Evolutionary conservation across 2,888 invertebrate species (phyloP), one percentile per base, ranked within the genome.

Genomic region (Tachina lurida): DNA sequence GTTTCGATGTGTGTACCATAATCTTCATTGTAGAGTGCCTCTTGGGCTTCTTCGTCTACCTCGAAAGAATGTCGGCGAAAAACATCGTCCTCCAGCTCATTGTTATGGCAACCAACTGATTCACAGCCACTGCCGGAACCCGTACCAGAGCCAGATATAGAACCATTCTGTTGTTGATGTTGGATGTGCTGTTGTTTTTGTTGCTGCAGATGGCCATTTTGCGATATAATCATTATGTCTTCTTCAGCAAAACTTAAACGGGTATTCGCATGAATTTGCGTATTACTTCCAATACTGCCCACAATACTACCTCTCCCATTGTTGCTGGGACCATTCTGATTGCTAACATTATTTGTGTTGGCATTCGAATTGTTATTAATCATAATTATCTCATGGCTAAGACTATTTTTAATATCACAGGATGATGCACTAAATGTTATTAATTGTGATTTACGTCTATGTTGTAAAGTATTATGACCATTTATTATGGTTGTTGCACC

Each of bases 361-460:
- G 75, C 76, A 17, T 22, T 84, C 41, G 62, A 80, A 45, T 82
- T 84, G 82, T 88, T 90, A 87, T 89, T 89, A 82, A 89, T 87
- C 87, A 89, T 87, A 77, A 92, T 90, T 84, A 91, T 90, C 87
- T 93, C 93, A 87, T 92, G 92, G 82, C 91, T 93, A 85, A 92
- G 90, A 89, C 92, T 92, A 89, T 91, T 92, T 88, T 92, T 92
- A 87, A 92, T 92, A 90, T 92, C 92, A 90, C 92, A 91, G 88
- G 92, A 91, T 80, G 91, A 91, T 82, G 92, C 90, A 89, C 92
- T 92, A 87, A 92, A 92, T 60, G 92, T 92, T 70, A 92, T 92
- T 89, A 92, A 88, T 88, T 92, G 92, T 17, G 92, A 92, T 86
- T 91, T 92, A 73, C 92, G 91, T 65, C 92, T 88, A 85, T 92